A percentile compares a stretch with the other conserved stretches of the same genome.
Conservation (phyloP, 2,888 invertebrate genomes). For the Yponomeuta plumbellus region DNA sequence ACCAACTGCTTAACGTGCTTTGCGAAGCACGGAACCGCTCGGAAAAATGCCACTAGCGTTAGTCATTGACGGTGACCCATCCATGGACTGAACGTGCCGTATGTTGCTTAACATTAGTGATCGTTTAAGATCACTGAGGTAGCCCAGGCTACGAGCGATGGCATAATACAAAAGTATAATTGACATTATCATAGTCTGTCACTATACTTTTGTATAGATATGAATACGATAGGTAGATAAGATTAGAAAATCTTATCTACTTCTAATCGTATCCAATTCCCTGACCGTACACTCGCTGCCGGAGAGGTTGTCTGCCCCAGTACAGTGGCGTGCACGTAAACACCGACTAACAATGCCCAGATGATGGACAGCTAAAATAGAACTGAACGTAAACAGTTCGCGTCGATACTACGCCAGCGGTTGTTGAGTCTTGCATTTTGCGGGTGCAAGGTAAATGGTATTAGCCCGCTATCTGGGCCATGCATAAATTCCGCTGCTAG, state of each 20-base stretch:
- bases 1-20: too few relatives aligned
- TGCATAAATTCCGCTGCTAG: background rate
- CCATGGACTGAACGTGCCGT: too few relatives aligned
- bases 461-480: background rate
- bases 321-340: slow-evolving; percentile 16
- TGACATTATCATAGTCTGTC: too few relatives aligned
- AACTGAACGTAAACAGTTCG: slow-evolving; percentile 60
- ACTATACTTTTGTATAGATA: too few relatives aligned
- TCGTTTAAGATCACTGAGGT: too few relatives aligned
- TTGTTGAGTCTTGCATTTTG: background rate
- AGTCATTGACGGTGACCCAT: too few relatives aligned
- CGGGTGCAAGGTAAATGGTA: background rate
- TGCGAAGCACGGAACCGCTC: too few relatives aligned
- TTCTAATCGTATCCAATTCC: background rate
- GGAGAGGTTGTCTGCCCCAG: slow-evolving; percentile 5
- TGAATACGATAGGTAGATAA: too few relatives aligned
- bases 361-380: slow-evolving; percentile 74
- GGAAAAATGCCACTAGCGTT: too few relatives aligned
- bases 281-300: background rate
- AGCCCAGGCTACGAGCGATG: too few relatives aligned
- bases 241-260: background rate
- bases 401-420: slow-evolving; percentile 3
- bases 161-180: too few relatives aligned
- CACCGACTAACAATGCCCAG: slow-evolving; percentile 67
- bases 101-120: too few relatives aligned